These are phyloP conservation scores for Pyrrhosoma nymphula DNA, from an alignment of 2,888 invertebrate species.

Conservation along the genomic window DNA sequence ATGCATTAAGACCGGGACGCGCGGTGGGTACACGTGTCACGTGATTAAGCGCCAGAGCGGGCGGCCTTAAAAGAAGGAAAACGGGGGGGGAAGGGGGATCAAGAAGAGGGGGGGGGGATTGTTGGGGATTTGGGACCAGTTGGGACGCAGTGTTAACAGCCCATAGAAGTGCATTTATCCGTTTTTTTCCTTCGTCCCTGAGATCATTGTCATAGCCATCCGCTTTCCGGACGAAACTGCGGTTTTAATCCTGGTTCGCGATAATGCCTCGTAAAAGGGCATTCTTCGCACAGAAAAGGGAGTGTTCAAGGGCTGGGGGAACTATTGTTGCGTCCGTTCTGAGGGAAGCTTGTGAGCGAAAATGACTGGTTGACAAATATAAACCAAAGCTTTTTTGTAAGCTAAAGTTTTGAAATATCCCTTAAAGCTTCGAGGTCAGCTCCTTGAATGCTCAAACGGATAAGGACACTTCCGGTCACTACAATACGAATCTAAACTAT, in stretches of 20 bases:
- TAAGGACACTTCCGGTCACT: no score
- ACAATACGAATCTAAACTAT: no score
- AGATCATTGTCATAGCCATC: background rate
- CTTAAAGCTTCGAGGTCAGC: no score
- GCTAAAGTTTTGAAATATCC: no score
- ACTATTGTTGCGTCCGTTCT: background rate
- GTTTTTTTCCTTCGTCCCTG: background rate
- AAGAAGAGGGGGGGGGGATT: no score
- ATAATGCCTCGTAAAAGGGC: background rate
- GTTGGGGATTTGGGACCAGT: background rate
- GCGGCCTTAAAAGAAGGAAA: background rate
- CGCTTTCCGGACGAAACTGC: background rate
- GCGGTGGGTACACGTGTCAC: slow-evolving; percentile 30
- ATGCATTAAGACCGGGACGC: background rate
- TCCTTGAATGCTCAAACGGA: no score
- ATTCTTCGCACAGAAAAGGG: background rate
- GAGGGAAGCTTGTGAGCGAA: no score
- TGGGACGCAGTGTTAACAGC: background rate
- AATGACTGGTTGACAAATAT: no score
- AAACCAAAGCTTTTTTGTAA: no score
- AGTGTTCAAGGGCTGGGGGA: background rate
- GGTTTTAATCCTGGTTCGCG: background rate
- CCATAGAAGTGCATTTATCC: background rate
- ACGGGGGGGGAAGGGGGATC: background rate
- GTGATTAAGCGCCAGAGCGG: background rate